Percentiles rank a stretch among this genome's conserved stretches.
These are phyloP conservation scores for Alosa sapidissima DNA, from an alignment of 2,797 vertebrate species.

Conservation along the genomic window DNA sequence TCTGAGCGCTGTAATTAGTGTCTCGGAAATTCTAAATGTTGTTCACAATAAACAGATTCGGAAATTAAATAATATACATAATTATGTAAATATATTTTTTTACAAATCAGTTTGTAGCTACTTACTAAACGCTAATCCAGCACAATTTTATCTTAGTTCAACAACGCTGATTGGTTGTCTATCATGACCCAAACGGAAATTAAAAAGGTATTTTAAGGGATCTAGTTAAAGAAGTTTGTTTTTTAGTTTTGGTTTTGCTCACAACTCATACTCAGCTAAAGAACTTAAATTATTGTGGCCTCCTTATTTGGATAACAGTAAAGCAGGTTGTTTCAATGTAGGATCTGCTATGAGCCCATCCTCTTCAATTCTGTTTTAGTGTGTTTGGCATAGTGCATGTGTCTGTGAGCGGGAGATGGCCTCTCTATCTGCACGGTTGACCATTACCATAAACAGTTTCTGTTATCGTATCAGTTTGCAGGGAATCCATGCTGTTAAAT, in stretches of 20 bases:
- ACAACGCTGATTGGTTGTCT: not conserved
- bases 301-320: not conserved
- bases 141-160: not conserved
- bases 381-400: not conserved
- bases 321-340: not conserved
- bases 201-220: not conserved
- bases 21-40: not conserved
- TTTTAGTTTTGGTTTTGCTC: not conserved
- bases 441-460: not conserved
- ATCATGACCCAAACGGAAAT: not conserved
- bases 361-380: not conserved
- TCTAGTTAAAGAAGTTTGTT: not conserved
- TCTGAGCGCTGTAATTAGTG: not conserved
- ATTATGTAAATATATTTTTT: too few species aligned
- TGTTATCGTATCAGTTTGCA: not conserved
- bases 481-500: not conserved
- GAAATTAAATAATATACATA: not conserved
- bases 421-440: not conserved
- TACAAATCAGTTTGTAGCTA: too few species aligned
- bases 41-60: not conserved
- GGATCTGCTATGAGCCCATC: not conserved
- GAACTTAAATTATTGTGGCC: too few species aligned
- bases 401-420: not conserved
- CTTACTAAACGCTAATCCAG: not conserved
- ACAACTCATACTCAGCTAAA: not conserved